Percentiles rank a stretch among this genome's conserved stretches.
Conservation (phyloP, 2,113 vertebrate genomes). For the Colinus virginianus region DNA sequence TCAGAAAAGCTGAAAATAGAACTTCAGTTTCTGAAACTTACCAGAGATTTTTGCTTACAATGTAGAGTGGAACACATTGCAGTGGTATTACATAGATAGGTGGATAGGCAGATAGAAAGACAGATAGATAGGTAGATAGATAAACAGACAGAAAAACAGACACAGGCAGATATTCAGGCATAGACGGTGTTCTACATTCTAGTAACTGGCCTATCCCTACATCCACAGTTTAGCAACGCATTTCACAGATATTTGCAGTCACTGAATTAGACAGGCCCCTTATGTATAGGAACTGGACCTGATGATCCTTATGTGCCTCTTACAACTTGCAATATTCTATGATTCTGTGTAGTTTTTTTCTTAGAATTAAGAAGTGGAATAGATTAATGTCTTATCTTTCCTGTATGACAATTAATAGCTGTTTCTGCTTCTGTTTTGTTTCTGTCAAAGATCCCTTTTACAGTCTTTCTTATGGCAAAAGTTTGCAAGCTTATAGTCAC, state of each 20-base stretch:
- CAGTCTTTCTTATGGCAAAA: not conserved
- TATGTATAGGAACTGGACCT: too few species aligned
- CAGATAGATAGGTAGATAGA: not conserved
- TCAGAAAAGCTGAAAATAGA: not conserved
- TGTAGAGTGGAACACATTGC: not conserved
- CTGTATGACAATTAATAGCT: constrained; percentile 36
- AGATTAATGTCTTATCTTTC: not conserved
- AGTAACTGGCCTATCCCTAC: not conserved
- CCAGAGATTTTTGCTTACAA: not conserved
- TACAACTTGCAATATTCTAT: too few species aligned
- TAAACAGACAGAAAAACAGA: not conserved
- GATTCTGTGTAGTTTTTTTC: not conserved
- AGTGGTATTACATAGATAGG: not conserved
- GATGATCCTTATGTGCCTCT: too few species aligned
- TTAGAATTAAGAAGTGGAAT: not conserved
- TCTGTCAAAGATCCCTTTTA: not conserved
- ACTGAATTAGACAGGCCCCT: not conserved
- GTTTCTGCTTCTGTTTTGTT: not conserved
- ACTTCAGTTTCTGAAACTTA: not conserved
- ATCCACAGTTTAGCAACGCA: not conserved
- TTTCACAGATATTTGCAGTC: not conserved
- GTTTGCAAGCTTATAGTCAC: not conserved
- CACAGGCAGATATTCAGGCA: too few species aligned
- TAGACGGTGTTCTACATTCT: not conserved
- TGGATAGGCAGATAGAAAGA: not conserved